Conservation (phyloP, 1,140 invertebrate species). For the Saxidomus purpurata region DNA sequence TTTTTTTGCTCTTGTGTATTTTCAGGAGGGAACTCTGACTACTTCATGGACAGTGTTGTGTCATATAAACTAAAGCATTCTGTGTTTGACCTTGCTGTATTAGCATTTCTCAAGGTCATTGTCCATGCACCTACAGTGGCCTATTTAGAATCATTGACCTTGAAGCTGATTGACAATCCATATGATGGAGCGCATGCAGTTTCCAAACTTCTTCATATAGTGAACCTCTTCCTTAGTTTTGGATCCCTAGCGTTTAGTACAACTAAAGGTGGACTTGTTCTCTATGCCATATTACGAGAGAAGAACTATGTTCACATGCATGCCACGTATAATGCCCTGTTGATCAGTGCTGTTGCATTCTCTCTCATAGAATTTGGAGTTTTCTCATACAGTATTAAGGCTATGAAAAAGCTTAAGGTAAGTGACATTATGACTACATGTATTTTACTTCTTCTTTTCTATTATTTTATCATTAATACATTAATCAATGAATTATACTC, state of each 20-base stretch:
- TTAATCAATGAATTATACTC: too few species aligned
- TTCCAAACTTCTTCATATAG: constrained; percentile 66
- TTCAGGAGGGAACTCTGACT: constrained; percentile 81
- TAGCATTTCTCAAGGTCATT: constrained; percentile 76
- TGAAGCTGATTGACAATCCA: constrained; percentile 73
- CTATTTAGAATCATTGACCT: constrained; percentile 73
- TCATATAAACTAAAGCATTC: constrained; percentile 80
- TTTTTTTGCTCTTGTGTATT: constrained; percentile 61
- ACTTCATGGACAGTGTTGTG: constrained; percentile 82
- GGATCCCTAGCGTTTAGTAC: constrained; percentile 68
- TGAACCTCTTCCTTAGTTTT: constrained; percentile 68
- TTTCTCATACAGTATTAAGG: constrained; percentile 68
- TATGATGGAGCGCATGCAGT: constrained; percentile 63
- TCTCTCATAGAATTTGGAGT: constrained; percentile 77
- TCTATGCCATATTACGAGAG: constrained; percentile 77
- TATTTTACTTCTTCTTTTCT: too few species aligned
- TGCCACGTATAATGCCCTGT: constrained; percentile 80
- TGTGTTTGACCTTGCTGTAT: constrained; percentile 83
- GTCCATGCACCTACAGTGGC: constrained; percentile 68
- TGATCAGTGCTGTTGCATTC: constrained; percentile 77
- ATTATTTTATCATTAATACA: too few species aligned
- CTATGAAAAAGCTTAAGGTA: constrained; percentile 77
- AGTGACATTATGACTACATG: too few species aligned
- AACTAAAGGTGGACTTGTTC: constrained; percentile 79
- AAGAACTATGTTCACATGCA: constrained; percentile 78